Base-by-base conservation (phyloP, 2,888 invertebrate species). In the Cosmia trapezina region DNA sequence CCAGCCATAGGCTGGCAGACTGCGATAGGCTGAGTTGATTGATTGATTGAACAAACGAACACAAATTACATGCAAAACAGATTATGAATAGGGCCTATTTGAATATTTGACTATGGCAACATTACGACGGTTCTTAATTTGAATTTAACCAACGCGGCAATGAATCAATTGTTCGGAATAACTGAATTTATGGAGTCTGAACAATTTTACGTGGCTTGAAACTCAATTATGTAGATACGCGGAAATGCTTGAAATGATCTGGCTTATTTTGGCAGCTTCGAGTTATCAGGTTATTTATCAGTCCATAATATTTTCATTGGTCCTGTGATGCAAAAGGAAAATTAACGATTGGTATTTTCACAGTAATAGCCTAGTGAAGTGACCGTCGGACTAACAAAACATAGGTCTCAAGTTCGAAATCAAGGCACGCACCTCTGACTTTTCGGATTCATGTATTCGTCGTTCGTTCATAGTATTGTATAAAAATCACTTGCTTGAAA, bases 61-160 rank as follows among this genome's bases (percentile, higher is more conserved):
- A 22, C 61, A 56, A 69, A 66, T 66, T 33, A 41, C 12, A 43
- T 53, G 12, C n/a, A 62, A 54, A 59, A 54, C 49, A 28, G 64
- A 61, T 59, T 19, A 22, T 51, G 43, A 65, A 62, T 69, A 62
- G 17, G 41, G 8, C 41, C 33, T 43, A 77, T 78, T 78, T 70
- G 57, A 82, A 80, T 82, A 73, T 70, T 81, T 67, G 53, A 76
- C 54, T 53, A 67, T 56, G 66, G 62, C 60, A 73, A 82, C 78
- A 72, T 66, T 66, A 33, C 28, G n/a, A 9, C 9, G n/a, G 61
- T 63, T 72, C 51, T 62, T 73, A 62, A 69, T 80, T 82, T 62
- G 54, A 77, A 81, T 65, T 41, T 51, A 68, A 80, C n/a, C 41
- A 57, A 28, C 43, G 63, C 49, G 54, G 67, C 17, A 66, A 49